Evolutionary conservation across 2,888 invertebrate genomes (phyloP), one percentile per base, ranked within the genome.

Genomic region (Gisinianus flammeolus): DNA sequence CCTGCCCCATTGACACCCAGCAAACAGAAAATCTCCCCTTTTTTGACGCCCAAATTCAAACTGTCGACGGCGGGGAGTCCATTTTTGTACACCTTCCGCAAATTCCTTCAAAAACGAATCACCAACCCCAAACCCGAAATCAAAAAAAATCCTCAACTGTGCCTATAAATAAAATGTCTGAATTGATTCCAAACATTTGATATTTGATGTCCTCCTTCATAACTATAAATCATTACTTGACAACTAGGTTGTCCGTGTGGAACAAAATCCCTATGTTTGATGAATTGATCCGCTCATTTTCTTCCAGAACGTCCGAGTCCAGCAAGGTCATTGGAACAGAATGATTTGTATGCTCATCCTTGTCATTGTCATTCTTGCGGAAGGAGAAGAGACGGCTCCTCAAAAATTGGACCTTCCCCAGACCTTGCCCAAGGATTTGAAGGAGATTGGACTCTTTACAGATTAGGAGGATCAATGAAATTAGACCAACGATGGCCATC

Each of bases 61-160:
- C 91, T 69, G 91, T 92, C 85, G 90, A 86, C 85, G 91, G 92
- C 6, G 94, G 88, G 84, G 92, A 92, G 86, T 94, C 92, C 0
- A 96, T 90, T 5, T 96, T 88, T n/a, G n/a, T n/a, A n/a, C n/a
- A n/a, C n/a, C n/a, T n/a, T n/a, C n/a, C n/a, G n/a, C n/a, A n/a
- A n/a, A 79, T 88, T 87, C 79, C 82, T 76, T 0, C 95, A 94
- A 94, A 87, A 66, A 94, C 87, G 1, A 94, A 87, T 94, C 2
- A 44, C 6, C 6, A 33, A 44, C 16, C 16, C n/a, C 54, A 54
- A 8, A 24, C 6, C 22, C 22, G 16, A 16, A 30, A 10, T 54
- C 5, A 70, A 44, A 19, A 28, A 19, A 24, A 5, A 44, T 56
- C n/a, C 26, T 71, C 5, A 28, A n/a, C n/a, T n/a, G n/a, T n/a